Percentiles rank a stretch among this genome's conserved stretches.
Conservation (phyloP, 2,797 vertebrate species). For the Rhincodon typus region DNA sequence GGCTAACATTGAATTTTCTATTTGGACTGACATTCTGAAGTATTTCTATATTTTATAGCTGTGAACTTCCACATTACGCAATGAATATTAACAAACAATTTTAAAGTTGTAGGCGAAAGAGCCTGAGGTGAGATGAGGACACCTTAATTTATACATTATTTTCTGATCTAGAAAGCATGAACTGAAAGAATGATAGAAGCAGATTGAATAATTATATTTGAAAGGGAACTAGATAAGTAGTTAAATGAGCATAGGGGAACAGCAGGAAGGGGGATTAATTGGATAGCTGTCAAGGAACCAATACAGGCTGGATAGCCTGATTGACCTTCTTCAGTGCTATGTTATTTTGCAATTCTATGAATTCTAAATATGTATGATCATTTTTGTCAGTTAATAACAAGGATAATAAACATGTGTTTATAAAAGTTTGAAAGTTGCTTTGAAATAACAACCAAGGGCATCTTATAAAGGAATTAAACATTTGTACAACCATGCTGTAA, state of each 20-base stretch:
- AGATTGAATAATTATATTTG: not conserved
- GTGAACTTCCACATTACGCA: not conserved
- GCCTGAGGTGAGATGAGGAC: not conserved
- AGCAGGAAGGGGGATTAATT: not conserved
- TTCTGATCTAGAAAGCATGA: not conserved
- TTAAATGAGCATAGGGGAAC: not conserved
- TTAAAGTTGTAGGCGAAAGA: not conserved
- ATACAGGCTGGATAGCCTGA: not conserved
- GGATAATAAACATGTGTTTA: not conserved
- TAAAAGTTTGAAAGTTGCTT: not conserved
- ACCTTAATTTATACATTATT: not conserved
- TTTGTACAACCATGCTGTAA: no score
- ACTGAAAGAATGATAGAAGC: not conserved
- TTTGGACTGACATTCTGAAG: not conserved
- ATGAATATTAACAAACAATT: not conserved
- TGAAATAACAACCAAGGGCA: not conserved
- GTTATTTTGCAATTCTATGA: not conserved
- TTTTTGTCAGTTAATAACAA: not conserved
- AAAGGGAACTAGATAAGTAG: not conserved
- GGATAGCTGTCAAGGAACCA: not conserved
- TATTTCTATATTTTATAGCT: not conserved
- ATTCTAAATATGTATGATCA: not conserved
- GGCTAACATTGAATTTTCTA: not conserved
- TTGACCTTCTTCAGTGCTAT: not conserved
- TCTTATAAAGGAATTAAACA: not conserved